These are phyloP conservation scores for Pyrgus malvae DNA, from an alignment of 2,888 invertebrate genomes.

Conservation along the genomic window DNA sequence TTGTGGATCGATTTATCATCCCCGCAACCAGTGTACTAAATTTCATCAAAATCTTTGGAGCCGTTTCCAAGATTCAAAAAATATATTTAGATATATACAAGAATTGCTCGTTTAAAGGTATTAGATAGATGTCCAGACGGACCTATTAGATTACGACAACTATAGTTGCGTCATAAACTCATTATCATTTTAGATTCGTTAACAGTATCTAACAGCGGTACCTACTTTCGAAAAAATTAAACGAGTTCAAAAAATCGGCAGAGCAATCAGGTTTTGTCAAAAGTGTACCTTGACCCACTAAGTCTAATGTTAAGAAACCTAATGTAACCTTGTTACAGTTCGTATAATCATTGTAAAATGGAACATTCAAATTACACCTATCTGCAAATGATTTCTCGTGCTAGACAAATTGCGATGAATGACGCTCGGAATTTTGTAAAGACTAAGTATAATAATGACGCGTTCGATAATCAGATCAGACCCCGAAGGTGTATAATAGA, in stretches of 20 bases:
- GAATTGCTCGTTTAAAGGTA: too few relatives aligned
- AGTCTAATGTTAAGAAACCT: too few relatives aligned
- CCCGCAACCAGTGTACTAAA: too few relatives aligned
- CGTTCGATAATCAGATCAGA: too few relatives aligned
- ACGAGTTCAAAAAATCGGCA: neutral
- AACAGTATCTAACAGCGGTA: neutral
- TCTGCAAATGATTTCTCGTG: neutral
- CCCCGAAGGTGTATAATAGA: too few relatives aligned
- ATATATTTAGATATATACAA: too few relatives aligned
- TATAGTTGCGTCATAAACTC: neutral
- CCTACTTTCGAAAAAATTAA: constrained; percentile 1
- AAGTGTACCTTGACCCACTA: constrained; percentile 15
- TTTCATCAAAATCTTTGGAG: too few relatives aligned
- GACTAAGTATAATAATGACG: too few relatives aligned
- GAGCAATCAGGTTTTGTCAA: constrained; percentile 12
- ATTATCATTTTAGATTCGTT: neutral
- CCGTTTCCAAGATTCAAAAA: too few relatives aligned
- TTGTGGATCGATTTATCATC: too few relatives aligned
- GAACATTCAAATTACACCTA: neutral
- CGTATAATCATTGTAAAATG: neutral
- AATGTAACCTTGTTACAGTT: neutral
- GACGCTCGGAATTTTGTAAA: neutral
- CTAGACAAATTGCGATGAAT: neutral
- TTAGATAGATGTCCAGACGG: too few relatives aligned
- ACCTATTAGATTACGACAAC: too few relatives aligned